A percentile compares a stretch with the other conserved stretches of the same genome.
Conservation (phyloP, 2,797 vertebrate species). For the Hyperoplus lanceolatus region DNA sequence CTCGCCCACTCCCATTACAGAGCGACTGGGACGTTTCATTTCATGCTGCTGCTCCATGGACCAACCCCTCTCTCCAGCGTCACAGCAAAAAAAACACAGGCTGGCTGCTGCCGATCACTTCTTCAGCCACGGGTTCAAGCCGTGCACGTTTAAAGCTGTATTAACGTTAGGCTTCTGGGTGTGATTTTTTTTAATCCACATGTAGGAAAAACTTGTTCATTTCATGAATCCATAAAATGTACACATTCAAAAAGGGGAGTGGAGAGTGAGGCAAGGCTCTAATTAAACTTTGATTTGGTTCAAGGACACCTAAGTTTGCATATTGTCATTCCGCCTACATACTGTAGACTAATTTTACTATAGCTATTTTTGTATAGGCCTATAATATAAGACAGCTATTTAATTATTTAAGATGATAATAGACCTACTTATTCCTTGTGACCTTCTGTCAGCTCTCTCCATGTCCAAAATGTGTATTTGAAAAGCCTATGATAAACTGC, state of each 20-base stretch:
- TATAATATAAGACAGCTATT: too few species aligned
- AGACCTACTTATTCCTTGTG: too few species aligned
- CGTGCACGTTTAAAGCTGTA: slow-evolving; percentile 3
- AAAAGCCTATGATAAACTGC: background rate
- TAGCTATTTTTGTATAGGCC: background rate
- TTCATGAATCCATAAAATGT: background rate
- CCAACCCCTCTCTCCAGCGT: slow-evolving; percentile 56
- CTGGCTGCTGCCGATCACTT: slow-evolving; percentile 22
- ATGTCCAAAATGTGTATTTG: background rate
- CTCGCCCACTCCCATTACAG: slow-evolving; percentile 80
- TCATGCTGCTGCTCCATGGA: slow-evolving; percentile 16
- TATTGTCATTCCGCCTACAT: background rate
- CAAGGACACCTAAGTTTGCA: too few species aligned
- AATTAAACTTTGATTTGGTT: too few species aligned
- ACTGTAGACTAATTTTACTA: background rate
- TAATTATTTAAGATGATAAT: too few species aligned
- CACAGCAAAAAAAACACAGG: slow-evolving; percentile 30
- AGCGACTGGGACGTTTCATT: slow-evolving; percentile 52
- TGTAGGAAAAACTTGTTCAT: background rate
- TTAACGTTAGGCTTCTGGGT: background rate
- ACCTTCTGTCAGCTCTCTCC: background rate
- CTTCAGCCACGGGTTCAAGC: background rate
- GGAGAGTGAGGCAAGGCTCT: background rate
- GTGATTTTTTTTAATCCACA: background rate
- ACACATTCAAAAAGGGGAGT: background rate